A percentile compares a stretch with the other conserved stretches of the same genome.
These are phyloP conservation scores for Sycophaga agraensis DNA, from an alignment of 1,140 invertebrate species.

Conservation along the genomic window DNA sequence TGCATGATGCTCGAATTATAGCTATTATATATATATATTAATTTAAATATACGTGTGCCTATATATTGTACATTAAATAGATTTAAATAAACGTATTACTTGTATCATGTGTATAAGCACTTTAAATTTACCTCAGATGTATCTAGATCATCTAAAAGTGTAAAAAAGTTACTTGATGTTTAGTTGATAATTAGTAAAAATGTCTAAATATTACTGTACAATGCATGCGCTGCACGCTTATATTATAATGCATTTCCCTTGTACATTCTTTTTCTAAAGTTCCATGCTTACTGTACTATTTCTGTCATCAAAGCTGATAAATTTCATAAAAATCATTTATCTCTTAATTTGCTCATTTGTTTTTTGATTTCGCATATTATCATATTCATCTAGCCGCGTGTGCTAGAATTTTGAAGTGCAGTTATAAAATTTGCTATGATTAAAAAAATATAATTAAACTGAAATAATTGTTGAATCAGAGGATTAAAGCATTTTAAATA, in stretches of 20 bases:
- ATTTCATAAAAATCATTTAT: too few relatives aligned
- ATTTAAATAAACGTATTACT: neutral
- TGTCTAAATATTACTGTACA: constrained; percentile 12
- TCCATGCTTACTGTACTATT: neutral
- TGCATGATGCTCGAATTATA: constrained; percentile 33
- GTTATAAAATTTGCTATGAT: neutral
- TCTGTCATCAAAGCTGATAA: too few relatives aligned
- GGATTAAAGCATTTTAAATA: too few relatives aligned
- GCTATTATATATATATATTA: constrained; percentile 13
- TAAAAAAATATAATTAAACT: neutral
- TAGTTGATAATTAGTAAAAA: neutral
- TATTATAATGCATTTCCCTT: too few relatives aligned
- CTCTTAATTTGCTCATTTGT: too few relatives aligned
- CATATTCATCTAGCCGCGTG: neutral
- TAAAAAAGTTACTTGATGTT: neutral
- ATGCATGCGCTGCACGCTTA: neutral
- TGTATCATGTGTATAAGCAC: neutral
- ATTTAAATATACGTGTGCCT: neutral
- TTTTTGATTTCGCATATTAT: neutral
- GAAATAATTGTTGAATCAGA: neutral
- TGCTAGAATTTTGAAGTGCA: neutral
- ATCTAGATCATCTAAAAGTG: too few relatives aligned
- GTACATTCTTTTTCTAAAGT: too few relatives aligned
- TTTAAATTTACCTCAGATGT: neutral
- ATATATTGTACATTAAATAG: neutral